Base-by-base conservation (phyloP, 2,888 invertebrate genomes). In the Portevinia maculata region DNA sequence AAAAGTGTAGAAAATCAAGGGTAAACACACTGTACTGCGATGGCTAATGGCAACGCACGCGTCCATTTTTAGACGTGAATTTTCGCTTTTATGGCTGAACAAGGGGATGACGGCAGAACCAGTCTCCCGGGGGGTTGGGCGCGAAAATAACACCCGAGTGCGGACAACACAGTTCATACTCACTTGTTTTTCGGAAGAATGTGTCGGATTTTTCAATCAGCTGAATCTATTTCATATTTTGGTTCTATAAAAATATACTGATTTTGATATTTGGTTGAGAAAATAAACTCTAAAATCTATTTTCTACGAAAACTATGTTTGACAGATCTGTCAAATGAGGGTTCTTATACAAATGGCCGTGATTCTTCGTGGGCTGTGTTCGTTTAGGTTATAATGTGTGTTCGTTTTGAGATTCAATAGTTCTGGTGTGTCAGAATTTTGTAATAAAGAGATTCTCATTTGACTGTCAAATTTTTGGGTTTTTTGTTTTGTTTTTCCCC, bases 61-160 rank as follows among this genome's bases (percentile, higher is more conserved):
- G 81, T 81, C 81, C 81, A 81, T 81, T 81, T 78, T 83, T 83
- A 83, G 83, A 83, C 71, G 62, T 73, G 65, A 78, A 78, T 71
- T 81, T 81, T 76, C 53, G 59, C 59, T 75, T 76, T 78, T 65
- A 32, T 57, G 62, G 52, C 34, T 44, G 44, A 57, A 52, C 70
- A 76, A 62, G 81, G 76, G 81, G 78, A 83, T 78, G 83, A 83
- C 83, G 83, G 83, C 83, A 78, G 71, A 78, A 48, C 55, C 57
- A 67, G 71, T 83, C 78, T 73, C 83, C 83, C 83, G 83, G 83
- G 81, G 83, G 83, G 78, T 83, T 83, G 78, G 83, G 83, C 83
- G 78, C 83, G 83, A 83, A 78, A 78, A 83, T 62, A 78, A 67
- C 83, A 76, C 70, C 81, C 70, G 64, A 52, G 17, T 44, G 44